These are phyloP conservation scores for Virgularia gustaviana DNA, from an alignment of 92 coral and sea anemone genomes.

Conservation along the genomic window DNA sequence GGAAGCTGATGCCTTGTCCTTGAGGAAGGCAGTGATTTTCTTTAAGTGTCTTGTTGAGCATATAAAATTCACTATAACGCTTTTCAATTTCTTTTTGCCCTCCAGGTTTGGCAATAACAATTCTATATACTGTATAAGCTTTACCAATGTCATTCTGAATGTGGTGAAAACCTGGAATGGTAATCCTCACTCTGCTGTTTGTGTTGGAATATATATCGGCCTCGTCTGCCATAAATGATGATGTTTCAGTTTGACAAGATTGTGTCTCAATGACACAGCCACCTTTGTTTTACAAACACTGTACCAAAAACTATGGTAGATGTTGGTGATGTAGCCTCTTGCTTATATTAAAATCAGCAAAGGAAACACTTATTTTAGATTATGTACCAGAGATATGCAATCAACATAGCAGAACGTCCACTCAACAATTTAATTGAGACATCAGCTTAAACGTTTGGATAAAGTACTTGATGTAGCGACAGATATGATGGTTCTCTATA, in stretches of 20 bases:
- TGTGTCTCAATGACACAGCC: no score
- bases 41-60: constrained; percentile 69
- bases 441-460: no score
- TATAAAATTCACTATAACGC: constrained; percentile 68
- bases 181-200: constrained; percentile 42
- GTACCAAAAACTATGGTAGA: no score
- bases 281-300: no score
- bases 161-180: constrained; percentile 75
- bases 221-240: background rate
- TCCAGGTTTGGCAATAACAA: constrained; percentile 77
- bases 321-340: no score
- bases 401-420: no score
- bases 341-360: no score
- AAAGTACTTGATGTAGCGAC: no score
- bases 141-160: constrained; percentile 60
- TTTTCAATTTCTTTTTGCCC: constrained; percentile 62
- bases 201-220: background rate
- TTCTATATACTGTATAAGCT: constrained; percentile 64
- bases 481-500: no score
- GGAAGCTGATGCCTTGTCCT: constrained; percentile 60
- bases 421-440: no score
- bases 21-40: constrained; percentile 59
- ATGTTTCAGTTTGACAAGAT: background rate
- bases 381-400: no score
- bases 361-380: no score